Evolutionary conservation across 2,888 invertebrate genomes (phyloP).

Genomic region (Calameuta filiformis): DNA sequence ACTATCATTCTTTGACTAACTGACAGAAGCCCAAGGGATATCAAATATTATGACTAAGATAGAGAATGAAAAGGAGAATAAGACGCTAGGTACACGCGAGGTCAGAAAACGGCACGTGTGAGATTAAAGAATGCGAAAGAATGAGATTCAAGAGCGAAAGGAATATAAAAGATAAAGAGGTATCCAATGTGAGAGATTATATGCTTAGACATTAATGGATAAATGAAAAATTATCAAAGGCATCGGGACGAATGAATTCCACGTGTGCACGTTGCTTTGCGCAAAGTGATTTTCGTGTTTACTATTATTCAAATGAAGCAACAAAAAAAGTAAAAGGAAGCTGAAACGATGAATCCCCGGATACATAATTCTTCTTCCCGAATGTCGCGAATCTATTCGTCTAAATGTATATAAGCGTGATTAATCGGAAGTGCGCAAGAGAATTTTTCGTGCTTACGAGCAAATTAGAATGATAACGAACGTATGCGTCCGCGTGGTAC

Average conservation of each 20-base stretch:
- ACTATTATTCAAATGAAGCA: neutral
- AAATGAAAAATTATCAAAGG: neutral
- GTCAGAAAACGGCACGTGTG: neutral
- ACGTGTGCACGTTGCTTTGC: neutral
- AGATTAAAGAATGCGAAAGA: neutral
- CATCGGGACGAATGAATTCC: neutral
- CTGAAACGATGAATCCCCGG: neutral
- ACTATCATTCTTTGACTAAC: neutral
- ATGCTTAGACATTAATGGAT: neutral
- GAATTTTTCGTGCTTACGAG: neutral
- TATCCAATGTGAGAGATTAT: neutral
- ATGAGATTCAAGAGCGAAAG: neutral
- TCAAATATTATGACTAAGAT: constrained; percentile 21
- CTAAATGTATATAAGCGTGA: constrained; percentile 34
- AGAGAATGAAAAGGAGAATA: neutral
- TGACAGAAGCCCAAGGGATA: constrained; percentile 7
- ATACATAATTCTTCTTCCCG: neutral
- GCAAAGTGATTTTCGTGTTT: neutral
- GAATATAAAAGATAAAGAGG: neutral
- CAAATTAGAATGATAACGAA: neutral
- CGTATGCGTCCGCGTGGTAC: neutral
- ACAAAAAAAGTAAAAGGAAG: neutral
- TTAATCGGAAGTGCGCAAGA: constrained; percentile 21
- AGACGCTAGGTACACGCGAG: neutral
- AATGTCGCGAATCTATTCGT: constrained; percentile 34